phyloP scores from a whole-genome alignment of 2,113 vertebrate species.

The Vombatus ursinus region DNA sequence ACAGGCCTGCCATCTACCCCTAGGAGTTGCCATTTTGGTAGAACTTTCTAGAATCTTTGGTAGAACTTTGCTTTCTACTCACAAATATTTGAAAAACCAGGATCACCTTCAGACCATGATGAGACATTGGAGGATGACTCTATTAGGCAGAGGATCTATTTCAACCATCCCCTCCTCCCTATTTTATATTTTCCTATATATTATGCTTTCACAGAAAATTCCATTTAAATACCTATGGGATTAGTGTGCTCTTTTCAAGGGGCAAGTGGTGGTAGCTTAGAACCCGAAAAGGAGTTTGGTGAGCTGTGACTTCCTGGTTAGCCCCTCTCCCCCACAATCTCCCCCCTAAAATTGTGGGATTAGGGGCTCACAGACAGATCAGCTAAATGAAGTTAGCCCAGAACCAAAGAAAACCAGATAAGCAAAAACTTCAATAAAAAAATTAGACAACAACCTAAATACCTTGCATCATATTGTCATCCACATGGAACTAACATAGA shows the following conservation, averaged over 20 bases:
- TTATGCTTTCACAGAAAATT: neutral
- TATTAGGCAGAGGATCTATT: neutral
- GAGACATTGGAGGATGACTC: neutral
- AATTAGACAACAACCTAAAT: neutral
- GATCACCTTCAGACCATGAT: neutral
- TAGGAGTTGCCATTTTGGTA: neutral
- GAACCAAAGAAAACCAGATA: neutral
- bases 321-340: neutral
- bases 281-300: neutral
- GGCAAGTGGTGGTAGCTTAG: neutral
- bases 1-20: neutral
- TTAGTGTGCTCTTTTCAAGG: neutral
- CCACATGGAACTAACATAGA: neutral
- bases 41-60: neutral
- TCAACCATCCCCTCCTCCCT: neutral
- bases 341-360: neutral
- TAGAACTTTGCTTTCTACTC: neutral
- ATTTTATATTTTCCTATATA: neutral
- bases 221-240: neutral
- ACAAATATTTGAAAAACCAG: neutral
- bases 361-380: neutral
- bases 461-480: neutral
- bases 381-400: neutral
- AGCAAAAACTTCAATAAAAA: neutral
- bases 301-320: neutral